phyloP scores from a whole-genome alignment of 2,797 vertebrate species.

The Lagorchestes hirsutus region DNA sequence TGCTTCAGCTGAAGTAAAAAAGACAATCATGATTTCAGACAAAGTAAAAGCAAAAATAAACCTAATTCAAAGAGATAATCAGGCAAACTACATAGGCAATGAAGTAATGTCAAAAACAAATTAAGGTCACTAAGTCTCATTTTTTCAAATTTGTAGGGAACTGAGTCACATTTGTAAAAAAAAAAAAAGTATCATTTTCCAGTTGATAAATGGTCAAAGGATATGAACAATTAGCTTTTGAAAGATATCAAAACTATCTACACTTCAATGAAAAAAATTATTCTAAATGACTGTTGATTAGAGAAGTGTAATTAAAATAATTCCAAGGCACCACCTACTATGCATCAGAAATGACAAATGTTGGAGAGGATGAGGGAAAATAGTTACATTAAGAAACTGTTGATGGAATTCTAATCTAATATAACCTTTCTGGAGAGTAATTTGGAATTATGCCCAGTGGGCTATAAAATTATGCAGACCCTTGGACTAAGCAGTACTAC shows the following conservation, averaged over 20 bases:
- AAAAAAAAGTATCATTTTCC: neutral
- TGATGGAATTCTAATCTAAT: too few relatives aligned
- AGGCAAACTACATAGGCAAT: neutral
- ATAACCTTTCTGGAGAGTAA: too few relatives aligned
- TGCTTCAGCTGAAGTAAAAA: neutral
- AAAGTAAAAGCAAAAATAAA: neutral
- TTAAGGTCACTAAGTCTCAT: neutral
- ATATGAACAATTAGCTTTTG: neutral
- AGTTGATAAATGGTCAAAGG: neutral
- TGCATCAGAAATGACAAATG: neutral
- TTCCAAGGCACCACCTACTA: neutral
- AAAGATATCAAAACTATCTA: neutral
- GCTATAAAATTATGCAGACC: too few relatives aligned
- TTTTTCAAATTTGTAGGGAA: neutral
- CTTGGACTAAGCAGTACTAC: too few relatives aligned
- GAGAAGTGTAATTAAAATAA: neutral
- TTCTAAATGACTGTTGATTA: neutral
- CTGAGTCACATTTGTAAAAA: neutral
- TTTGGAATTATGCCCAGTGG: too few relatives aligned
- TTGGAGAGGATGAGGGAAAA: neutral
- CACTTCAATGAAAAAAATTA: too few relatives aligned
- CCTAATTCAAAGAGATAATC: neutral
- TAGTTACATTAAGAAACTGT: neutral
- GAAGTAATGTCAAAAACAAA: neutral
- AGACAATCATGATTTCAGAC: neutral